phyloP scores from a whole-genome alignment of 2,797 vertebrate genomes.

The Decapterus maruadsi region DNA sequence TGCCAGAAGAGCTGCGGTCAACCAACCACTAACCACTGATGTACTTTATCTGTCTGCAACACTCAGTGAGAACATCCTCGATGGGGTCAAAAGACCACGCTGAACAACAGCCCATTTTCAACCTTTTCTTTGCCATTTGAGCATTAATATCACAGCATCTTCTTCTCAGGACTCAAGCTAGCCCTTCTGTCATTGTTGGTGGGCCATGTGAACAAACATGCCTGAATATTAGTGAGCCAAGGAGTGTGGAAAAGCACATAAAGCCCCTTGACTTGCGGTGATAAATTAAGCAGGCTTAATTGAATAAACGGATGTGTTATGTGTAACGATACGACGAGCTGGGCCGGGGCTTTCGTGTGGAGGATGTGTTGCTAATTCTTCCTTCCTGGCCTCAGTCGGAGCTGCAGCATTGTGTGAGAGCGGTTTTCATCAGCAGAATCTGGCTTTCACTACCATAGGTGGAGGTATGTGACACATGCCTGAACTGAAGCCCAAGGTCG shows the following conservation, averaged over 20 bases:
- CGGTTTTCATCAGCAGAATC: constrained; percentile 41
- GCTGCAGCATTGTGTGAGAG: constrained; percentile 72
- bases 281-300: constrained; percentile 54
- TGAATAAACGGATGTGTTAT: constrained; percentile 81
- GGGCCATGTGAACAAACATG: constrained; percentile 33
- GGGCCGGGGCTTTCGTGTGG: constrained; percentile 47
- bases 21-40: constrained; percentile 53
- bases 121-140: constrained; percentile 3
- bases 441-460: constrained; percentile 55
- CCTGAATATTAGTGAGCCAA: constrained; percentile 11
- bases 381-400: constrained; percentile 75
- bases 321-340: constrained; percentile 50
- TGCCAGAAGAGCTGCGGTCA: constrained; percentile 55
- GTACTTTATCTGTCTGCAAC: constrained; percentile 65
- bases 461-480: constrained; percentile 28
- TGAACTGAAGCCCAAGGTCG: constrained; percentile 45
- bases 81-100: constrained; percentile 32
- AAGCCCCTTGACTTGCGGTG: constrained; percentile 8
- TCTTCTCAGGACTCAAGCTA: constrained; percentile 4
- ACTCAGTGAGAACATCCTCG: constrained; percentile 43
- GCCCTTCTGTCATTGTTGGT: constrained; percentile 11
- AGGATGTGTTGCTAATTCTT: constrained; percentile 81
- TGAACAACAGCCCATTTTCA: constrained; percentile 21
- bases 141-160: constrained; percentile 3
- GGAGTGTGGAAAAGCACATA: constrained; percentile 40